Base-by-base conservation (phyloP, 1,140 invertebrate genomes). In the Pogonus chalceus region DNA sequence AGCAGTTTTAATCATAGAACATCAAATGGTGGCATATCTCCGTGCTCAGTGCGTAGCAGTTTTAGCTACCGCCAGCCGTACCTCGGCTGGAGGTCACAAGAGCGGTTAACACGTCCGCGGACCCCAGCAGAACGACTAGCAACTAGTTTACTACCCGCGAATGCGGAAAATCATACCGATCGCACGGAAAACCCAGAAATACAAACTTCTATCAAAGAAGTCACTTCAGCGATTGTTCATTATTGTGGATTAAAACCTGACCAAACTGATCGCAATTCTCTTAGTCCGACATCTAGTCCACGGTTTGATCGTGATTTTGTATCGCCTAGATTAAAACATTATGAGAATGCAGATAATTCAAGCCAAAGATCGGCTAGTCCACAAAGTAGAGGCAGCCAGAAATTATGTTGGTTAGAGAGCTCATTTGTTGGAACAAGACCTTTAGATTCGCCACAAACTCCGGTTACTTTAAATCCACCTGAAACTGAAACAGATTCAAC, bases 181-280 rank as follows among this genome's bases (percentile, higher is more conserved):
- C 57, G 49, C 58, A 49, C 58, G 18, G 82, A 82, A 20, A 80
- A 81, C 52, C 80, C 84, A 56, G 88, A 90, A 69, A 90, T 93
- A 60, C 87, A 90, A 61, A 83, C 86, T 56, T 91, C 88, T 52
- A 92, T 93, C 68, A 91, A 90, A 69, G 89, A 91, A 72, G 89
- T 93, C 24, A 92, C 90, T 26, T 91, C 88, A 58, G 90, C 90
- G n/a, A 92, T 93, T 60, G 89, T 91, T 39, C 87, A 92, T 69
- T 92, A 91, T 74, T 88, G 87, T 59, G 87, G 86, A 37, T 77
- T 84, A 56, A 82, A 83, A 66, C 76, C 76, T 43, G 75, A 70
- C 56, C 75, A 69, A 59, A 74, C 70, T n/a, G 70, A 73, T 58
- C 51, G 68, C 2, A 70, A 72, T 46, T 52, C 18, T 7, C 20